These are phyloP conservation scores for Bos indicus DNA, from an alignment of 2,113 vertebrate species.

Conservation along the genomic window DNA sequence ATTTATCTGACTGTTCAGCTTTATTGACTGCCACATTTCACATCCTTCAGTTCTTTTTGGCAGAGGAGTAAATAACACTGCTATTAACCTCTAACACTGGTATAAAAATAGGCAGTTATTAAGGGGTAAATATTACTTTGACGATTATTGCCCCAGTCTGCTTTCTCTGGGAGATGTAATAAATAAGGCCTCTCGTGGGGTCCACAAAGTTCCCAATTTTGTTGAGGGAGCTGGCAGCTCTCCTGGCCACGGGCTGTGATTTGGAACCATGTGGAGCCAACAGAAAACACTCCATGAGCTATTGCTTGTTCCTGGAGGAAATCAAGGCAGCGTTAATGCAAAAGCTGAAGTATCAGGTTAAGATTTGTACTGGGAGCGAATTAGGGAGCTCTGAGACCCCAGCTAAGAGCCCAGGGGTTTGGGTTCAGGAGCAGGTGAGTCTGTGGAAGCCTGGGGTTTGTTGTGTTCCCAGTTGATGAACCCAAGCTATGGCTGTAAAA, in stretches of 20 bases:
- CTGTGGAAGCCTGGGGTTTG: neutral
- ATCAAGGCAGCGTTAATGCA: neutral
- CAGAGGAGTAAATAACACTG: constrained; percentile 85
- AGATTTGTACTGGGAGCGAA: neutral
- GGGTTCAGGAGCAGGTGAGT: neutral
- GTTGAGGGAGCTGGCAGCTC: constrained; percentile 56
- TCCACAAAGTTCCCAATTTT: constrained; percentile 69
- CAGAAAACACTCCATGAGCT: neutral
- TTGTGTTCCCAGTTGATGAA: neutral
- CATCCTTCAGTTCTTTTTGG: constrained; percentile 82
- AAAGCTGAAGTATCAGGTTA: neutral
- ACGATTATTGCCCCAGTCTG: constrained; percentile 79
- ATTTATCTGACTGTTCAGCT: constrained; percentile 85
- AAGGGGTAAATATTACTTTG: constrained; percentile 85
- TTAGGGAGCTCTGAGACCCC: neutral
- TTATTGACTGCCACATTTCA: constrained; percentile 87
- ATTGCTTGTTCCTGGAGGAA: constrained; percentile 38
- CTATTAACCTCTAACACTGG: constrained; percentile 83
- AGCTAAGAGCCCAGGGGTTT: neutral
- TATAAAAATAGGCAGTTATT: constrained; percentile 85
- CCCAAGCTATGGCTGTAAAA: neutral
- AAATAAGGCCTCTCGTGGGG: constrained; percentile 69
- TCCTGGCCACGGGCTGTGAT: constrained; percentile 32
- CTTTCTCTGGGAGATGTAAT: constrained; percentile 76
- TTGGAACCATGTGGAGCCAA: neutral